Base-by-base conservation (phyloP, 2,888 invertebrate genomes). In the Gymnocheta viridis region DNA sequence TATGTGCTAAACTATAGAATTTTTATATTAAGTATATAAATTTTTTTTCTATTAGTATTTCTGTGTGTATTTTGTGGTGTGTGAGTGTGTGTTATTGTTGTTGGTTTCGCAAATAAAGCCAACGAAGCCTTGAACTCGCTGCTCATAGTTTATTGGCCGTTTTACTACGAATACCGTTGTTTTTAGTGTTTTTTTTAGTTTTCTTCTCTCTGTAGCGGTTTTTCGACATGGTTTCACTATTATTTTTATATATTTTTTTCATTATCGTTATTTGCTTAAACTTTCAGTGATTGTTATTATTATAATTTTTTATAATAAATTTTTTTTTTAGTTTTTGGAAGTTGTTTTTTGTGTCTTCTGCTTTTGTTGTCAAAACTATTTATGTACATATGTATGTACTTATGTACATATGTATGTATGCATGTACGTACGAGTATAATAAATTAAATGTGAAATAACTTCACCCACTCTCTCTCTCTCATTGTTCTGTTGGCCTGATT, bases 161-260 rank as follows among this genome's bases (percentile, higher is more conserved):
- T 89, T 89, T 89, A 89, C 89, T 89, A 89, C 89, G 88, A 89
- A 90, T 90, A 89, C 89, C 89, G 89, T 89, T 90, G 86, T 66
- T 82, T 73, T 54, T 66, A 64, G 56, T 72, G 51, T 54, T 60
- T 41, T 66, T 69, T 67, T 9, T 41, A 17, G 22, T 64, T 56
- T 32, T 58, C 24, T 29, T 47, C 41, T 54, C 38, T 72, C 66
- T 77, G 60, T 73, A 81, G 77, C 62, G 77, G 77, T 67, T 81
- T 67, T 81, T 77, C 84, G 77, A 62, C 67, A 84, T 69, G 84
- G 76, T 84, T 84, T 84, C 77, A 81, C 83, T 72, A 60, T 67
- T 67, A 6, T 41, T 51, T 51, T 38, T 44, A n/a, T n/a, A 14
- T 56, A 22, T 17, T 29, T 44, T 47, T 41, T n/a, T 69, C 2